Base-by-base conservation (phyloP, 2,888 invertebrate species). In the Chymomyza fuscimana region DNA sequence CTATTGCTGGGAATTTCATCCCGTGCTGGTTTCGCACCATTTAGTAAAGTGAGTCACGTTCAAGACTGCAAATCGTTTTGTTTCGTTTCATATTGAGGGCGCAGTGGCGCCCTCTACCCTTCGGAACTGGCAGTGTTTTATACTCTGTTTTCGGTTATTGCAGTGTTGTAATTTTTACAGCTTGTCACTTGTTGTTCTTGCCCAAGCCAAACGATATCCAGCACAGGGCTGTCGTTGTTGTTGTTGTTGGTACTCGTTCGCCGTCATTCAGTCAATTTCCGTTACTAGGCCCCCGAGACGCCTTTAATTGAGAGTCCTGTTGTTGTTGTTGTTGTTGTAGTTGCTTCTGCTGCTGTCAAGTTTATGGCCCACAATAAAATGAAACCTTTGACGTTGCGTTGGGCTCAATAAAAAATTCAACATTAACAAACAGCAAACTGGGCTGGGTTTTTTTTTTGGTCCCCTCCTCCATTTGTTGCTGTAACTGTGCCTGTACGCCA, bases 11-110 rank as follows among this genome's bases (percentile, higher is more conserved):
- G 29, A 15, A 60, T 62, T 69, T 63, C 59, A 52, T 40, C 65
- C 58, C 61, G 65, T 67, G 70, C 67, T 69, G 80, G 86, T 72
- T 83, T 81, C 81, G 81, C 81, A 86, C 74, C 87, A 84, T 87
- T 87, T 83, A 87, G 88, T 77, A 87, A 87, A 87, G 81, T 87
- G 86, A 86, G 83, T 84, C 83, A 84, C 83, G 83, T 84, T 78
- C 82, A 79, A 87, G 83, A 72, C 86, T 86, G 88, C 79, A 86
- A 86, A 83, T 86, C 77, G 83, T 77, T 74, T 68, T 54, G 76
- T 81, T 74, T 86, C 82, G 86, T 46, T 46, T 12, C 40, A 46
- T 46, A 46, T 46, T 46, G 40, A 46, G 40, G 40, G 12, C 40
- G 52, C 22, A 60, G 59, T 74, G 68, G 22, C 73, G 87, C 87